phyloP scores from a whole-genome alignment of 30 jellyfish, hydroid and myxozoan genomes.

The Haliclystus octoradiatus region DNA sequence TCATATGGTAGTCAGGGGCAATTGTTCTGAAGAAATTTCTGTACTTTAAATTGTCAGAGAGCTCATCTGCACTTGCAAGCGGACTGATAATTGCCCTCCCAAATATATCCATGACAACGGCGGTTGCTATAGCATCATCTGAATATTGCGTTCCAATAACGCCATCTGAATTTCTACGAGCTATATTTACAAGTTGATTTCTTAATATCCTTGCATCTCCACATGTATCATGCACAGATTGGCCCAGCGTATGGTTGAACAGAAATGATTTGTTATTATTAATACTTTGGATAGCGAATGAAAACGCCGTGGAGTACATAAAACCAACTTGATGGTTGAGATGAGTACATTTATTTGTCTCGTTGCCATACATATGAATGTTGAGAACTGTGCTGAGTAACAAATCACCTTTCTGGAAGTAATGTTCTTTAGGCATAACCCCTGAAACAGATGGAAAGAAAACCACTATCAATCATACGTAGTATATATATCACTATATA shows the following conservation, averaged over 20 bases:
- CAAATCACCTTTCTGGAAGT: conserved; percentile 16
- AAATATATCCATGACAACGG: conserved; percentile 42
- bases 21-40: conserved; percentile 50
- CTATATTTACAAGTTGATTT: conserved; percentile 8
- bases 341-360: conserved; percentile 17
- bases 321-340: conserved; percentile 60
- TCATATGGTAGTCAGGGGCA: conserved; percentile 41
- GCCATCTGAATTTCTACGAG: conserved; percentile 15
- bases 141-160: conserved; percentile 61
- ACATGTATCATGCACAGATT: conserved; percentile 42
- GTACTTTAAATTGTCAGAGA: conserved; percentile 28
- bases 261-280: conserved; percentile 25
- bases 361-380: conserved; percentile 26
- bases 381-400: conserved; percentile 32
- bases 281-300: conserved; percentile 45
- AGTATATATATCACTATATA: no score
- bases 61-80: conserved; percentile 54
- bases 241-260: conserved; percentile 25
- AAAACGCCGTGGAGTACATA: conserved; percentile 71
- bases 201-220: conserved; percentile 38
- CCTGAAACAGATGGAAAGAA: no score
- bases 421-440: not conserved
- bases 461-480: no score
- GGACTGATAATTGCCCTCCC: conserved; percentile 41
- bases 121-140: conserved; percentile 43